Evolutionary conservation across 2,113 vertebrate genomes (phyloP).

Genomic region (Chaenocephalus aceratus): DNA sequence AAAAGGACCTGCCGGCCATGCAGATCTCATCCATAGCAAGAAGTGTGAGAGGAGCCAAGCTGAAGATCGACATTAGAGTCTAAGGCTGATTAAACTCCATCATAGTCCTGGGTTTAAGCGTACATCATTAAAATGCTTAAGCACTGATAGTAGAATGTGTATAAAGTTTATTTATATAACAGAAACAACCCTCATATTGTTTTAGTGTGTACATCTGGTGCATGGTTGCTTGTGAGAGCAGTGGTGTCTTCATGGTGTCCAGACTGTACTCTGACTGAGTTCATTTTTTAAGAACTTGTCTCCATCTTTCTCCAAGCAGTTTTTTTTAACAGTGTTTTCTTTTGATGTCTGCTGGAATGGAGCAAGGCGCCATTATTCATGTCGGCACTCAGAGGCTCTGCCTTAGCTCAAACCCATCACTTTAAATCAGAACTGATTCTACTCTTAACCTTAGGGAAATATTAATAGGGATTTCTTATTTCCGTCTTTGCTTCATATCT

Average conservation of each 20-base stretch:
- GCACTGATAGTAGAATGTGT: neutral
- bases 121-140: neutral
- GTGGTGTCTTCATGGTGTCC: slow-evolving; percentile 1
- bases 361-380: slow-evolving; percentile 63
- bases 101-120: neutral
- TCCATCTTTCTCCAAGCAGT: neutral
- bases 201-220: neutral
- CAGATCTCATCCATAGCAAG: slow-evolving; percentile 68
- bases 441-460: slow-evolving; percentile 14
- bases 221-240: neutral
- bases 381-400: slow-evolving; percentile 65
- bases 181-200: neutral
- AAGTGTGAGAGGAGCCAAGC: slow-evolving; percentile 46
- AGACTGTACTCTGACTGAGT: neutral
- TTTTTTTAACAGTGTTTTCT: slow-evolving; percentile 49
- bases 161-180: neutral
- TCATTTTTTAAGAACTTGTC: slow-evolving; percentile 10
- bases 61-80: slow-evolving; percentile 5
- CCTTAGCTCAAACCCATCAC: slow-evolving; percentile 58
- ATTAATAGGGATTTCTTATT: neutral
- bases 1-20: slow-evolving; percentile 62
- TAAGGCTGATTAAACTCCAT: slow-evolving; percentile 1
- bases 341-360: slow-evolving; percentile 53
- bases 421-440: slow-evolving; percentile 35
- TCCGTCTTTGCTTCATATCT: neutral